These are phyloP conservation scores for Oeneis ivallda DNA, from an alignment of 2,888 invertebrate genomes.

Conservation along the genomic window DNA sequence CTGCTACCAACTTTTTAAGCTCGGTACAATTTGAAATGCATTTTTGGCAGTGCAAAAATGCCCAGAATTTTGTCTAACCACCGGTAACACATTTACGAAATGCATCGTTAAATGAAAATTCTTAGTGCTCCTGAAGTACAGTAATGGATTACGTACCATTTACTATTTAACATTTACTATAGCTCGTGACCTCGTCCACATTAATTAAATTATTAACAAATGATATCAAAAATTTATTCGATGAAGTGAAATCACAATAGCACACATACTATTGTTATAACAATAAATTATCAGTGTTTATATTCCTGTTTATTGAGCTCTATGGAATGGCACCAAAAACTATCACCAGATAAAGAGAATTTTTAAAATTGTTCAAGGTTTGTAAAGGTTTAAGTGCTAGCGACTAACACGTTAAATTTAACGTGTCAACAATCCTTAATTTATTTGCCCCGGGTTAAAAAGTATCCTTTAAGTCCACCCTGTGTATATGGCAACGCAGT, in stretches of 20 bases:
- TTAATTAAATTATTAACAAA: not conserved
- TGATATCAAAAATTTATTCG: too few species aligned
- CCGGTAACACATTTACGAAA: constrained; percentile 16
- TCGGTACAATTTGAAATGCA: constrained; percentile 14
- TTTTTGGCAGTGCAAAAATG: constrained; percentile 8
- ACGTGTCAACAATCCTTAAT: too few species aligned
- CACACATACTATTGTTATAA: too few species aligned
- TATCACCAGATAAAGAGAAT: too few species aligned
- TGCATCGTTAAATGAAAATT: not conserved
- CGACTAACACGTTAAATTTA: too few species aligned
- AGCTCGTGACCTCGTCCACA: not conserved
- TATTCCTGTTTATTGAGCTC: not conserved
- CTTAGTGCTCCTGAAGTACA: not conserved
- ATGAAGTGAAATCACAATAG: too few species aligned
- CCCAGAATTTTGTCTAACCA: constrained; percentile 11
- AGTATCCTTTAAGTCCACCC: not conserved
- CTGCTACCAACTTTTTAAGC: constrained; percentile 11
- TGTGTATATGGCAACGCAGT: not conserved
- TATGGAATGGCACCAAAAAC: too few species aligned
- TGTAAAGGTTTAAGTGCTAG: too few species aligned
- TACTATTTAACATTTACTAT: too few species aligned
- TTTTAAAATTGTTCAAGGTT: too few species aligned
- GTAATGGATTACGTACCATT: not conserved
- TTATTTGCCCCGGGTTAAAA: too few species aligned
- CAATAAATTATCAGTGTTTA: too few species aligned